Conservation (phyloP, 2,113 vertebrate genomes). For the Pomatostomus ruficeps region DNA sequence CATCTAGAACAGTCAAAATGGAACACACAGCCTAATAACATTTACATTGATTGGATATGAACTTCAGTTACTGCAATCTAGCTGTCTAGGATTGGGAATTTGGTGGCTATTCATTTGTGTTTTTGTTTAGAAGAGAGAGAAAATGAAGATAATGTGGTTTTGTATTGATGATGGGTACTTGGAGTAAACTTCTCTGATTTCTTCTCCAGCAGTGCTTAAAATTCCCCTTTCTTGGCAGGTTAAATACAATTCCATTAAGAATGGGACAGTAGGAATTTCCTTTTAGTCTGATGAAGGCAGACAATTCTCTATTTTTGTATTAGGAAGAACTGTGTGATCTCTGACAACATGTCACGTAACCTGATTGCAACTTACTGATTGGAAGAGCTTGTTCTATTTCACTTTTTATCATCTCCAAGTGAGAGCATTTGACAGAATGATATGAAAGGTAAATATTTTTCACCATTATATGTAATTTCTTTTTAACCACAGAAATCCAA, state of each 20-base stretch:
- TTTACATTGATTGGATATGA: conserved; percentile 17
- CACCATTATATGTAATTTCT: not conserved
- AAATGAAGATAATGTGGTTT: not conserved
- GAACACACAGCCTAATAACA: not conserved
- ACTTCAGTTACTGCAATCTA: not conserved
- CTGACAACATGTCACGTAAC: not conserved
- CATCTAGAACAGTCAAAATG: not conserved
- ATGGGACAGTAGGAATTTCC: not conserved
- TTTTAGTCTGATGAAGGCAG: not conserved
- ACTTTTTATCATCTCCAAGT: not conserved
- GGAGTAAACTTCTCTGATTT: not conserved
- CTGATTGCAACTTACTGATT: not conserved
- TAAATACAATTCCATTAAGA: not conserved
- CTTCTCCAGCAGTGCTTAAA: not conserved
- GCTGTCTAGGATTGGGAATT: not conserved
- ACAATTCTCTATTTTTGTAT: not conserved
- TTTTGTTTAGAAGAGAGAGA: not conserved
- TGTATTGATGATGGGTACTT: not conserved
- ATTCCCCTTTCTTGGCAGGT: not conserved
- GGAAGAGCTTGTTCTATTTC: not conserved
- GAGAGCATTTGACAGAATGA: not conserved
- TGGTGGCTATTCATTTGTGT: not conserved
- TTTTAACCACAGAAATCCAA: not conserved
- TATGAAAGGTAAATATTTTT: not conserved
- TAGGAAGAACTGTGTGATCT: not conserved